Base-by-base conservation (phyloP, 2,888 invertebrate species). In the Trachelus stipa region DNA sequence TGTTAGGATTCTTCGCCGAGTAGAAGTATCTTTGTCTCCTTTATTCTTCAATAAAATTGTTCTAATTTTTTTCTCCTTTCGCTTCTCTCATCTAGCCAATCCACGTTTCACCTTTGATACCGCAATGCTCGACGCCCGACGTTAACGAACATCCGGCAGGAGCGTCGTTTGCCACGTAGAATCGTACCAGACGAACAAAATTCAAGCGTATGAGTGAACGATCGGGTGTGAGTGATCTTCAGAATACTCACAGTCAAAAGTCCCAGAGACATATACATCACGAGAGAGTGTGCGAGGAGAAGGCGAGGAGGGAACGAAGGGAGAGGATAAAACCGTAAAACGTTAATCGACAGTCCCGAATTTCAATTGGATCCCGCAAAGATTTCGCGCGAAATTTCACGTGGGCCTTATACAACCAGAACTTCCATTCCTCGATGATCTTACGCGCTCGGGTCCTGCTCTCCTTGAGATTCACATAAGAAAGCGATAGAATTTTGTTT, bases 321-420 rank as follows among this genome's bases (percentile, higher is more conserved):
- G 35, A 9, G 23, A 15, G 56, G 23, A 56, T 56, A 23, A 56
- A 56, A 56, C 23, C 56, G 2, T 56, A 56, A 56, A 56, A 23
- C 23, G 23, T 56, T 56, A 56, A 56, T 23, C 56, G 23, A 56
- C 23, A 56, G 23, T 56, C 56, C 23, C 56, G 2, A 56, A 56
- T 56, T 23, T 56, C 56, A 9, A 56, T 1, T 9, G 9, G 56
- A 15, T 2, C 9, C 23, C 56, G 23, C 23, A 15, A 56, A 56
- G 23, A 56, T 56, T 56, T 56, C 69, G 71, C n/a, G 37, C 71
- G 40, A 69, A 35, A 74, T 78, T 56, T 71, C n/a, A 56, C 35
- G 40, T 73, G 56, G 75, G 68, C 77, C 79, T 81, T 78, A 37
- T 74, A 76, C 34, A 34, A 56, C 23, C 56, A 56, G 23, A 15